Percentiles rank a stretch among this genome's conserved stretches.
Evolutionary conservation across 2,888 invertebrate species (phyloP).

Genomic region (Anticlea derivata): DNA sequence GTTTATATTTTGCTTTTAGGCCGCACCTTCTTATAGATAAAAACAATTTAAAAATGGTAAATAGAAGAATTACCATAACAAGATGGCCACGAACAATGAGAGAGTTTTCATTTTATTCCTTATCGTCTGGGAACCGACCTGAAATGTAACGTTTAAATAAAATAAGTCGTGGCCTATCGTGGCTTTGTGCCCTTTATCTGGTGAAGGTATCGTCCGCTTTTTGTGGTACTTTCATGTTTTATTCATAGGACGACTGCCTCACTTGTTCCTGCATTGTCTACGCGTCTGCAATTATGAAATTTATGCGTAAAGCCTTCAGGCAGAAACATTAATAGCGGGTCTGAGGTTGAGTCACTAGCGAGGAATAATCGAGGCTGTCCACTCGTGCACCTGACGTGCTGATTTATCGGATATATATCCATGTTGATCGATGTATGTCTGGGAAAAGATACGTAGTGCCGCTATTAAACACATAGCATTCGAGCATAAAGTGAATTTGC

Average conservation of each 20-base stretch:
- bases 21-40: not conserved
- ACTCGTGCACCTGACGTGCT: slow-evolving; percentile 68
- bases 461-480: slow-evolving; percentile 11
- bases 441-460: slow-evolving; percentile 40
- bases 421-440: slow-evolving; percentile 75
- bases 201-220: slow-evolving; percentile 57
- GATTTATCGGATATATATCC: slow-evolving; percentile 72
- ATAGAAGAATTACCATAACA: slow-evolving; percentile 46
- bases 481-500: slow-evolving; percentile 1
- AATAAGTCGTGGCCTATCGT: slow-evolving; percentile 59
- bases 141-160: slow-evolving; percentile 60
- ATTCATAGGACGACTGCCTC: slow-evolving; percentile 69
- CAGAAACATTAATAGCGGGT: slow-evolving; percentile 60
- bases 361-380: slow-evolving; percentile 69
- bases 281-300: slow-evolving; percentile 76
- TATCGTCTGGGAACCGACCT: slow-evolving; percentile 55
- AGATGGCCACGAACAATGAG: slow-evolving; percentile 46
- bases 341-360: slow-evolving; percentile 67
- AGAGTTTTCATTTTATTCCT: slow-evolving; percentile 44
- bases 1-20: not conserved
- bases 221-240: slow-evolving; percentile 60
- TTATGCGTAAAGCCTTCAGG: slow-evolving; percentile 77
- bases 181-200: slow-evolving; percentile 51
- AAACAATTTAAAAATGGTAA: slow-evolving; percentile 26
- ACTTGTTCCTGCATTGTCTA: slow-evolving; percentile 78